phyloP scores from a whole-genome alignment of 2,888 invertebrate genomes.

The Tanypteryx hageni region DNA sequence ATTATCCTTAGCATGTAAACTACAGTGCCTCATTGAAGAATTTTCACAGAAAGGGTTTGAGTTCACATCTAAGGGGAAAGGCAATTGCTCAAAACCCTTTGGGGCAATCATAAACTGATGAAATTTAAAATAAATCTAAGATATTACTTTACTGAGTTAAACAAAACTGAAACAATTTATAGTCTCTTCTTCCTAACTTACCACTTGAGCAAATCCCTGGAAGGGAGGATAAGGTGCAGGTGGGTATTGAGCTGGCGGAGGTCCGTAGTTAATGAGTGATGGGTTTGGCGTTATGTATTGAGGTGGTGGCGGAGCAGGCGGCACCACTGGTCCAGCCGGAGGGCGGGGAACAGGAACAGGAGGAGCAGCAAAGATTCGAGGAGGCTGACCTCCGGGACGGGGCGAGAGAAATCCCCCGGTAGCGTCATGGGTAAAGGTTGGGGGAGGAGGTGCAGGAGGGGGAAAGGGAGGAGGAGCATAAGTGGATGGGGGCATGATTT shows the following conservation, averaged over 20 bases:
- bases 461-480: slow-evolving; percentile 65
- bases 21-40: too few relatives aligned
- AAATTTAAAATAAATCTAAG: too few relatives aligned
- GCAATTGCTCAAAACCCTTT: too few relatives aligned
- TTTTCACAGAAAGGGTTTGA: too few relatives aligned
- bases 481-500: slow-evolving; percentile 58
- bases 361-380: slow-evolving; percentile 37
- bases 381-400: slow-evolving; percentile 68
- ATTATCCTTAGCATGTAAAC: too few relatives aligned
- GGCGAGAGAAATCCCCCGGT: slow-evolving; percentile 67
- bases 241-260: slow-evolving; percentile 69
- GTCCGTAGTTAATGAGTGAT: slow-evolving; percentile 70
- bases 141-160: too few relatives aligned
- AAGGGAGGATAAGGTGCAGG: slow-evolving; percentile 70
- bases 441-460: slow-evolving; percentile 38
- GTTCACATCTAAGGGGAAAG: too few relatives aligned
- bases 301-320: slow-evolving; percentile 60
- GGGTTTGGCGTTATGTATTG: slow-evolving; percentile 70
- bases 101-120: too few relatives aligned
- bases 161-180: too few relatives aligned
- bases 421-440: slow-evolving; percentile 65
- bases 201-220: slow-evolving; percentile 71
- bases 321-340: slow-evolving; percentile 45
- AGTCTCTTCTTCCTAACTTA: slow-evolving; percentile 65
- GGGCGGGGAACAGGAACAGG: slow-evolving; percentile 26